Conservation (phyloP, 30 jellyfish, hydroid and myxozoan genomes). For the Aurelia sp. region DNA sequence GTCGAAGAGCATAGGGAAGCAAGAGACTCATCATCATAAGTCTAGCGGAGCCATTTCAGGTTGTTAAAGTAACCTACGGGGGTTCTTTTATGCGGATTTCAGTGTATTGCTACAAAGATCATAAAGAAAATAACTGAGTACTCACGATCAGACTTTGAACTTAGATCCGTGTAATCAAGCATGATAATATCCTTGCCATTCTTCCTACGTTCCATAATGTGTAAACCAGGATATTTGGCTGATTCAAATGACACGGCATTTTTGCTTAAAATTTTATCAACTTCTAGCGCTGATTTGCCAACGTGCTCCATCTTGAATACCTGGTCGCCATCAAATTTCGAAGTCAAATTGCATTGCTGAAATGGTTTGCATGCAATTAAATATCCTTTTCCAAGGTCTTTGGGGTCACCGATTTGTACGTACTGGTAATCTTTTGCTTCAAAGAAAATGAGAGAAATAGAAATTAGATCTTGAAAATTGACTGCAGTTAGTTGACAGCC, state of each 20-base stretch:
- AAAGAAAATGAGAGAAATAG: not conserved
- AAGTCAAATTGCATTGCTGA: conserved; percentile 28
- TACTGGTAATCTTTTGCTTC: not conserved
- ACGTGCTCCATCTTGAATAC: conserved; percentile 5
- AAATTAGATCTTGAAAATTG: too few species aligned
- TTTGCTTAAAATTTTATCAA: not conserved
- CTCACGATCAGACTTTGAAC: conserved; percentile 17
- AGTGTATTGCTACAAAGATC: too few species aligned
- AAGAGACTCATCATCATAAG: too few species aligned
- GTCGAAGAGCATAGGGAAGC: too few species aligned
- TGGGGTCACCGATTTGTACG: conserved; percentile 54
- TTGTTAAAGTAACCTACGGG: too few species aligned
- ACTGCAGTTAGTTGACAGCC: too few species aligned
- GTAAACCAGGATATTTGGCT: conserved; percentile 31
- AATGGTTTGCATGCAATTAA: conserved; percentile 37
- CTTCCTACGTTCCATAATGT: conserved; percentile 11
- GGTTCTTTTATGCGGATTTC: too few species aligned
- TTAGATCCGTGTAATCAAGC: conserved; percentile 21
- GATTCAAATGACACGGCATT: conserved; percentile 24
- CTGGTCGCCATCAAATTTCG: conserved; percentile 44
- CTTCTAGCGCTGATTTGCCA: conserved; percentile 14
- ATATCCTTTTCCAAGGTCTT: conserved; percentile 23
- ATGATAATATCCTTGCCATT: conserved; percentile 21
- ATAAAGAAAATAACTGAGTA: too few species aligned
- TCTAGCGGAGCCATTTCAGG: too few species aligned